Percentiles rank a stretch among this genome's conserved stretches.
phyloP scores from a whole-genome alignment of 2,113 vertebrate species.

The Labeo rohita region DNA sequence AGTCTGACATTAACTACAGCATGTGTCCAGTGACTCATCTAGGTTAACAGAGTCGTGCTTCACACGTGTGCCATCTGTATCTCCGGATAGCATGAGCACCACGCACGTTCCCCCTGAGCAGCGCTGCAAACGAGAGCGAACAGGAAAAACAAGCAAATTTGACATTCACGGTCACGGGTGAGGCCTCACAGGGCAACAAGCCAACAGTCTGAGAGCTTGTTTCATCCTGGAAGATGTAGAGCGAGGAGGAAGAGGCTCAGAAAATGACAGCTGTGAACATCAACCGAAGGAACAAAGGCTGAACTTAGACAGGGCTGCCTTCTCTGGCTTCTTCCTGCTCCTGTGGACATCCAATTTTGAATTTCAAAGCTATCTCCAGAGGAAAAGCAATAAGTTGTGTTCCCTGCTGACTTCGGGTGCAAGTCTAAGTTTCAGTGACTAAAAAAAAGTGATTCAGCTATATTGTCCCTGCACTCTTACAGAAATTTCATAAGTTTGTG shows the following conservation, averaged over 20 bases:
- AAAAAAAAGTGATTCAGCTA: neutral
- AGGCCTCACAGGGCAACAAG: conserved; percentile 27
- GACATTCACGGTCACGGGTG: conserved; percentile 31
- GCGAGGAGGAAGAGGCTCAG: conserved; percentile 39
- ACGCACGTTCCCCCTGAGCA: conserved; percentile 10
- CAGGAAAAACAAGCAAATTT: conserved; percentile 41
- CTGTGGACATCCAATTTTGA: conserved; percentile 42
- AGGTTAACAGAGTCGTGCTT: conserved; percentile 24
- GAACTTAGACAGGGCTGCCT: conserved; percentile 36
- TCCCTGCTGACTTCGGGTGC: conserved; percentile 8
- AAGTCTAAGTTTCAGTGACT: neutral
- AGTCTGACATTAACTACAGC: neutral
- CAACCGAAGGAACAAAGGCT: conserved; percentile 41
- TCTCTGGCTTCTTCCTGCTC: conserved; percentile 30
- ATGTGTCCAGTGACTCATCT: neutral
- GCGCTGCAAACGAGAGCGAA: conserved; percentile 17
- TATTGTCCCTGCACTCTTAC: neutral
- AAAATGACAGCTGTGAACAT: conserved; percentile 52
- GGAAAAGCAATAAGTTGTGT: conserved; percentile 13
- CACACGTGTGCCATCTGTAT: neutral
- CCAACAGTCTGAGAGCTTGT: conserved; percentile 25
- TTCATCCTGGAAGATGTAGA: conserved; percentile 32
- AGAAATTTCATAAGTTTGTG: neutral
- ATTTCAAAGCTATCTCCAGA: conserved; percentile 51
- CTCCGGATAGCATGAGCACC: neutral